phyloP scores from a whole-genome alignment of 2,888 invertebrate species.

The Plemyria rubiginata region DNA sequence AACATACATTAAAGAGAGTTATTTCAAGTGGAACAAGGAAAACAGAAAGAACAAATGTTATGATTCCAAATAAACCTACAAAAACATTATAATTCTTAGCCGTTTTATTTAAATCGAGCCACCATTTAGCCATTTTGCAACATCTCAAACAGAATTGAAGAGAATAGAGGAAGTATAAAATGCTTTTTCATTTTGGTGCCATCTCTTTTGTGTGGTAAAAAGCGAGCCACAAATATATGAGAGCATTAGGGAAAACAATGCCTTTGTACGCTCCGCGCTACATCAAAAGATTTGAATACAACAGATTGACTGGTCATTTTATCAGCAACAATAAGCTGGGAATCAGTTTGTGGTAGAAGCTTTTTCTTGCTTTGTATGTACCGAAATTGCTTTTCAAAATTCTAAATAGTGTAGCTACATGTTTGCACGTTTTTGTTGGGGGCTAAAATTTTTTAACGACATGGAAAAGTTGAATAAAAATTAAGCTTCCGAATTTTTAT shows the following conservation, averaged over 20 bases:
- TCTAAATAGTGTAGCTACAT: not conserved
- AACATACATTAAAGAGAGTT: conserved; percentile 14
- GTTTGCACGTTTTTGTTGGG: not conserved
- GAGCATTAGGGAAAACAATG: conserved; percentile 73
- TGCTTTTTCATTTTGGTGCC: conserved; percentile 68
- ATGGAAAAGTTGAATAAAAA: not conserved
- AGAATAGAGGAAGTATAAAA: conserved; percentile 63
- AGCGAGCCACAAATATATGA: conserved; percentile 67
- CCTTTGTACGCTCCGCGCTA: conserved; percentile 58
- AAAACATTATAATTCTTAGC: conserved; percentile 31
- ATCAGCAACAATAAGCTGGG: conserved; percentile 27
- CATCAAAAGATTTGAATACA: conserved; percentile 58
- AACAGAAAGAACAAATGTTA: conserved; percentile 30
- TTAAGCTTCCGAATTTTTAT: conserved; percentile 2
- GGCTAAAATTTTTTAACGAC: conserved; percentile 7
- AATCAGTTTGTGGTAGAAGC: conserved; percentile 17
- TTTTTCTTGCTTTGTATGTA: conserved; percentile 13
- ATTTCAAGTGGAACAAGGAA: conserved; percentile 29
- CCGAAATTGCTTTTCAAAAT: not conserved
- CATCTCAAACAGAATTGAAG: conserved; percentile 51
- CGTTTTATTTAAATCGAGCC: conserved; percentile 31
- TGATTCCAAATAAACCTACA: conserved; percentile 26
- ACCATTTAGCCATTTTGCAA: conserved; percentile 43
- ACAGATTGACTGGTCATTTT: conserved; percentile 56
- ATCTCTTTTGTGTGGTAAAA: conserved; percentile 67